These are phyloP conservation scores for Numenius arquata DNA, from an alignment of 2,113 vertebrate species.

Conservation along the genomic window DNA sequence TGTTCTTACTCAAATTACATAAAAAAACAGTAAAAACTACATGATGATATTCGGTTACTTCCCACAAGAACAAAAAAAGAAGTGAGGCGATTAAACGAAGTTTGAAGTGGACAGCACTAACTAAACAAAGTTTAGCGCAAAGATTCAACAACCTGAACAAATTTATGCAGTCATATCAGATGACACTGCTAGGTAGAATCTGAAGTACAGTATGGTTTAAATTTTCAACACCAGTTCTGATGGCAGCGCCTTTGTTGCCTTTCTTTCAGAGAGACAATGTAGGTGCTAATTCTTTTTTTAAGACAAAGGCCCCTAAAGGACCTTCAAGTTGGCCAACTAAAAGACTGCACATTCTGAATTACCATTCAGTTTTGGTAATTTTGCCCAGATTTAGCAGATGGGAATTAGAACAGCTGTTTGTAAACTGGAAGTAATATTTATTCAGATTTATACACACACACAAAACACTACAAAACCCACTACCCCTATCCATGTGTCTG, in stretches of 20 bases:
- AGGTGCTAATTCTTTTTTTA: neutral
- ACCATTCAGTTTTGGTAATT: neutral
- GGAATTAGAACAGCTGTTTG: neutral
- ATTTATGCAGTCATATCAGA: neutral
- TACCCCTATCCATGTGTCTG: neutral
- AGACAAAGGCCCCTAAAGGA: neutral
- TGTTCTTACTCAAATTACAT: neutral
- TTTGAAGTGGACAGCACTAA: neutral
- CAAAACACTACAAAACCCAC: neutral
- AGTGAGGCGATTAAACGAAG: neutral
- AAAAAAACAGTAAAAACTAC: neutral
- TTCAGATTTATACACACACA: neutral
- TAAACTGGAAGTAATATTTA: neutral
- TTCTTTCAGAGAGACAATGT: neutral
- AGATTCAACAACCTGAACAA: neutral
- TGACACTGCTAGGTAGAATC: neutral
- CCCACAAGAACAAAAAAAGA: neutral
- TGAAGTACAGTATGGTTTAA: neutral
- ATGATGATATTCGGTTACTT: neutral
- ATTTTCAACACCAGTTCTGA: neutral
- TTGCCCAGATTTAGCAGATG: neutral
- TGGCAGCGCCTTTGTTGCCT: neutral
- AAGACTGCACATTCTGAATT: neutral
- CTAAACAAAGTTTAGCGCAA: neutral
- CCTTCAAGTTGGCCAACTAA: neutral